Evolutionary conservation across 2,888 invertebrate species (phyloP).

Genomic region (Archips xylosteana): DNA sequence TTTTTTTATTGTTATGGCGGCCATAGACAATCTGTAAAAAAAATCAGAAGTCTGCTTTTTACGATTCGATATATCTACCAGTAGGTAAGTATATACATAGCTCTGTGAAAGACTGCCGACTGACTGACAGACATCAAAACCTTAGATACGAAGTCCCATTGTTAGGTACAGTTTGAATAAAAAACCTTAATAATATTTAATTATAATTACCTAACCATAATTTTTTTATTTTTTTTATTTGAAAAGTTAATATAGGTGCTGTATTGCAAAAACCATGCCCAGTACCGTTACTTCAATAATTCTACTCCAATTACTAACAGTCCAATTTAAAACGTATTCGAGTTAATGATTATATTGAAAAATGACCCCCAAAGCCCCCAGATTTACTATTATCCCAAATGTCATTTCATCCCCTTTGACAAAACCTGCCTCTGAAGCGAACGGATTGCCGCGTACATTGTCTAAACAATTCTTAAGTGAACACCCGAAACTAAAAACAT

Average conservation of each 20-base stretch:
- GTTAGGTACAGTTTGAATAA: no score
- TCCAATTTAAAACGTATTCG: constrained; percentile 16
- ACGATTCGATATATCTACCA: no score
- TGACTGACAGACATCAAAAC: no score
- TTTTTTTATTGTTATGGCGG: no score
- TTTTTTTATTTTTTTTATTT: no score
- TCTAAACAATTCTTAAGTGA: constrained; percentile 80
- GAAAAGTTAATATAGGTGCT: background rate
- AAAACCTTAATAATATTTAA: no score
- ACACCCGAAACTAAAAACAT: constrained; percentile 59
- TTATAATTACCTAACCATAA: no score
- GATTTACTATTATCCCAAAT: constrained; percentile 75
- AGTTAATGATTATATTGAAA: constrained; percentile 72
- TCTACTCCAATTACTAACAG: background rate
- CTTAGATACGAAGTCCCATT: no score
- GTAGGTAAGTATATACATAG: no score
- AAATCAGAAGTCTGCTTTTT: no score
- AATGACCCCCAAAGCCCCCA: constrained; percentile 73
- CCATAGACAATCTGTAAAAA: no score
- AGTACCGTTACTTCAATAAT: background rate
- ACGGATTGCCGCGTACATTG: constrained; percentile 79
- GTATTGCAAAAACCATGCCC: background rate
- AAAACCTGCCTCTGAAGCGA: constrained; percentile 79
- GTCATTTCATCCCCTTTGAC: constrained; percentile 81
- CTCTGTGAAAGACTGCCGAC: no score